Base-by-base conservation (phyloP, 2,888 invertebrate species). In the Cosmorhoe ocellata region DNA sequence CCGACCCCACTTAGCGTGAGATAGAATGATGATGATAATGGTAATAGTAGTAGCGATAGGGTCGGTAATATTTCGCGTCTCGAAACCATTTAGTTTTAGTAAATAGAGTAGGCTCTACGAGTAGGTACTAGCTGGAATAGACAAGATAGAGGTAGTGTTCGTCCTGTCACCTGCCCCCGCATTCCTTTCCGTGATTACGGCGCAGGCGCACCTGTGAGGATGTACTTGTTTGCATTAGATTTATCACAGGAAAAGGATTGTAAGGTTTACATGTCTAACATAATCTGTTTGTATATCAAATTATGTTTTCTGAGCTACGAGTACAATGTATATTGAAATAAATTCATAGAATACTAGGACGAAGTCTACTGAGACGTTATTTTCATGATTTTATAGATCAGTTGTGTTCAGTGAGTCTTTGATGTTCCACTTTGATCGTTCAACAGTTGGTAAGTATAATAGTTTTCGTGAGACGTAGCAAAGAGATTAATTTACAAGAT, bases 81-180 rank as follows among this genome's bases (percentile, higher is more conserved):
- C 22, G 7, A 32, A 9, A 31, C 14, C 36, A 32, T 31, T 28
- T 38, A 11, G 34, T 31, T 10, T 10, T 4, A 42, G 66, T 60
- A 61, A 64, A 62, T 63, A 64, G 53, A 65, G 57, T 64, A 64
- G 59, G 22, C 66, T 64, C 27, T 38, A 39, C 18, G 58, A 40
- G 33, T 34, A 51, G 47, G 42, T 38, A 39, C 18, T 59, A 40
- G 33, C 37, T 52, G 47, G 42, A 39, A 45, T 40, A 49, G 53
- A 14, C 18, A 51, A 53, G 39, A 59, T 54, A 63, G 53, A 40
- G 24, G 24, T 59, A 57, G 56, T 65, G 77, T 68, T 77, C 81
- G 81, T 87, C 82, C 86, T 86, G 88, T 87, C 89, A 89, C 88
- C 89, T 89, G 89, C 84, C 70, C 56, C 74, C 63, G 68, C 86